Conservation (phyloP, 2,888 invertebrate species). For the Cenopis cana region DNA sequence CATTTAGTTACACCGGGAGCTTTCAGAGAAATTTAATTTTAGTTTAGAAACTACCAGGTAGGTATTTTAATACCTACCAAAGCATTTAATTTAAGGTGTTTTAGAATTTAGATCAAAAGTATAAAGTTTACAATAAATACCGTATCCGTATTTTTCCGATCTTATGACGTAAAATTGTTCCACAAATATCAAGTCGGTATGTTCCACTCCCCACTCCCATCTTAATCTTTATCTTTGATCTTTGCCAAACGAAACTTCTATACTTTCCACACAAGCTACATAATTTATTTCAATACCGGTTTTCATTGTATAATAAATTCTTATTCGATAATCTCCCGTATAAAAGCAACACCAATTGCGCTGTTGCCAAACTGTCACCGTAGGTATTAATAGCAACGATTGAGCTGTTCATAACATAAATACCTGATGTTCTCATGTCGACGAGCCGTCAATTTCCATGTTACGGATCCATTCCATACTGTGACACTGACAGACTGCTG, state of each 20-base stretch:
- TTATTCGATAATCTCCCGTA: constrained; percentile 8
- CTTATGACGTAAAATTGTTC: constrained; percentile 18
- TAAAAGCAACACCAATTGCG: background rate
- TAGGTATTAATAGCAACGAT: constrained; percentile 8
- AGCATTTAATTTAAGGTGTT: background rate
- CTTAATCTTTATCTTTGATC: constrained; percentile 39
- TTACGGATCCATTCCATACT: too few species aligned
- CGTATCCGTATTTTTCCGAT: background rate
- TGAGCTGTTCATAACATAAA: background rate
- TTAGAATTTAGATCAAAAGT: too few species aligned
- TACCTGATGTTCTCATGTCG: background rate
- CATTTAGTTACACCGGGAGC: background rate
- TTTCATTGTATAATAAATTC: constrained; percentile 3
- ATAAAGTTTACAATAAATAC: too few species aligned
- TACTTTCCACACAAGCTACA: constrained; percentile 20
- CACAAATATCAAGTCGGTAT: constrained; percentile 18
- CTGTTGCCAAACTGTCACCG: constrained; percentile 7
- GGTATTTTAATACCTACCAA: background rate
- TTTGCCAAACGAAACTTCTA: constrained; percentile 31
- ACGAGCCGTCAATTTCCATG: constrained; percentile 5
- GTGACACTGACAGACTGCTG: too few species aligned
- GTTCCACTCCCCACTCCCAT: constrained; percentile 23
- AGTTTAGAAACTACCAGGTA: background rate
- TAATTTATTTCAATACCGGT: constrained; percentile 30
- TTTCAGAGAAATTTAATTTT: background rate